Base-by-base conservation (phyloP, 1,140 invertebrate genomes). In the Tetranychus urticae region DNA sequence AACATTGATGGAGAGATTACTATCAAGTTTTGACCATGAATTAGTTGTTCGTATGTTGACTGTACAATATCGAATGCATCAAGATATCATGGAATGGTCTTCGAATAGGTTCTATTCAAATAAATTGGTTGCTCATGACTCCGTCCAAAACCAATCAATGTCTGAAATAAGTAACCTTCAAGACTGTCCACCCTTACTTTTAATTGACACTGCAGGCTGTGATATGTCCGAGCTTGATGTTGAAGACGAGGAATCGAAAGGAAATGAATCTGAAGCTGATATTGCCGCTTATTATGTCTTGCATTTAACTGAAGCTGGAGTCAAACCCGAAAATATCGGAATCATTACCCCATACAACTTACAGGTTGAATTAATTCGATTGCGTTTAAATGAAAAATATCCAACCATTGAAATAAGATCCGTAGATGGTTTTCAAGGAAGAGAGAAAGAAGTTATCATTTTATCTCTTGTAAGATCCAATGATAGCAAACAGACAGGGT, bases 41-140 rank as follows among this genome's bases (percentile, higher is more conserved):
- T 65, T 67, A 56, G 69, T 69, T 36, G 83, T 83, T 0, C 33
- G 55, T 31, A 63, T 65, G 10, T 72, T 97, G 8, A 79, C 76
- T 46, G 69, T 82, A 3, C 92, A 97, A 69, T 97, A 96, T 70
- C 79, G 92, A 67, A 97, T 97, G 93, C 96, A 96, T 74, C 76
- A 71, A 34, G 74, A 75, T 3, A 87, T 97, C 10, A 90, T 84
- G 70, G 71, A 77, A 12, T 56, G 55, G 55, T 56, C 55, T 2
- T 56, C 55, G 6, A 39, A 56, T 10, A 56, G 37, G 5, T 56
- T 56, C 37, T 56, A 56, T 56, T 35, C 34, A 8, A 36, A 56
- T 3, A 34, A 56, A 36, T 39, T 56, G 3, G 8, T 2, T 36
- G 34, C 66, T 94, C 47, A 85, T 88, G 14, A 97, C 94, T 72